A percentile compares a stretch with the other conserved stretches of the same genome.
These are phyloP conservation scores for Vanessa cardui DNA, from an alignment of 2,888 invertebrate genomes.

Conservation along the genomic window DNA sequence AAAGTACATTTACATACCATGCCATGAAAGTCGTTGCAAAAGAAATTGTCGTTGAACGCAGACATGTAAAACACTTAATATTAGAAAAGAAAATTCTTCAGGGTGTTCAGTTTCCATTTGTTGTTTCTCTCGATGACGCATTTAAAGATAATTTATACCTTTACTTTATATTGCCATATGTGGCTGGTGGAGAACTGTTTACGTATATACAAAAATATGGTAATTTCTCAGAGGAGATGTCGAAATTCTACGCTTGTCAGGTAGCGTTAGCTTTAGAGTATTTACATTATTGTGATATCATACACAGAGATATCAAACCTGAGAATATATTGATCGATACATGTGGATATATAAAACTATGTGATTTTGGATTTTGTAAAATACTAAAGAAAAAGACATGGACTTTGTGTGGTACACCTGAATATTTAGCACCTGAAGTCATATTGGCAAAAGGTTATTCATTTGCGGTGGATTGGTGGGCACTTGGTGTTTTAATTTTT, in stretches of 20 bases:
- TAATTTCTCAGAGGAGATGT: slow-evolving; percentile 87
- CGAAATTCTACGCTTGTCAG: slow-evolving; percentile 95
- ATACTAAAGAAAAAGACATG: slow-evolving; percentile 89
- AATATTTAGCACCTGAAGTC: slow-evolving; percentile 97
- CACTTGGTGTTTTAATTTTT: slow-evolving; percentile 93
- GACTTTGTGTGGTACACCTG: slow-evolving; percentile 98
- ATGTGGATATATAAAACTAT: slow-evolving; percentile 91
- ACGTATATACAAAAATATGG: slow-evolving; percentile 86
- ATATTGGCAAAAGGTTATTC: slow-evolving; percentile 96
- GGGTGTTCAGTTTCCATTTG: slow-evolving; percentile 92
- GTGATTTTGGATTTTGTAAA: slow-evolving; percentile 98
- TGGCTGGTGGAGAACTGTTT: slow-evolving; percentile 94
- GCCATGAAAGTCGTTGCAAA: slow-evolving; percentile 96
- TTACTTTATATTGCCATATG: slow-evolving; percentile 92
- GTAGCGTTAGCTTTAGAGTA: slow-evolving; percentile 95
- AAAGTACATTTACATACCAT: slow-evolving; percentile 84
- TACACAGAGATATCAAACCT: slow-evolving; percentile 96
- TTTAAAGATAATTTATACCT: slow-evolving; percentile 93
- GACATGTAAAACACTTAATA: slow-evolving; percentile 93
- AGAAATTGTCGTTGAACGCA: slow-evolving; percentile 91
- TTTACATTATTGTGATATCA: slow-evolving; percentile 91
- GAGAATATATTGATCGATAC: slow-evolving; percentile 94
- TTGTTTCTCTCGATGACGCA: slow-evolving; percentile 89
- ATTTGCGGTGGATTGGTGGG: slow-evolving; percentile 98
- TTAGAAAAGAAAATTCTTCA: slow-evolving; percentile 94